A percentile compares a stretch with the other conserved stretches of the same genome.
Conservation (phyloP, 2,797 vertebrate genomes). For the Eremophila alpestris region DNA sequence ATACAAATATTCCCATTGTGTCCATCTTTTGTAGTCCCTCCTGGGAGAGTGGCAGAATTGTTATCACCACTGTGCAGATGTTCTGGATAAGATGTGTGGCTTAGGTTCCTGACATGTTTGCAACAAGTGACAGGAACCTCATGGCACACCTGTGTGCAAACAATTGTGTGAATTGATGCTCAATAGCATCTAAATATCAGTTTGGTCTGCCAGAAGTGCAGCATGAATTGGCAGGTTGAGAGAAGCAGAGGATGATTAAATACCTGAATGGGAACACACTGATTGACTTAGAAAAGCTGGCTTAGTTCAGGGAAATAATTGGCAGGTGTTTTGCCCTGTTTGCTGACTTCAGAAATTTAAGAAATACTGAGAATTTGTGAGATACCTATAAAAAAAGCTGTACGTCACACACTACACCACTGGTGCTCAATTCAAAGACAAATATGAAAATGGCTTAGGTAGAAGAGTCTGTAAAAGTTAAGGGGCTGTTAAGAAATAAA, state of each 20-base stretch:
- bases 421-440: background rate
- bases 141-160: slow-evolving; percentile 26
- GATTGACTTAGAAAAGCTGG: slow-evolving; percentile 39
- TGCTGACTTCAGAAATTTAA: slow-evolving; percentile 31
- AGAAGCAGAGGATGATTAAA: slow-evolving; percentile 31
- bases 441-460: background rate
- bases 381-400: background rate
- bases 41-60: background rate
- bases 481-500: background rate
- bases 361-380: slow-evolving; percentile 2
- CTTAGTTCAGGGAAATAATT: slow-evolving; percentile 45
- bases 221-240: slow-evolving; percentile 54
- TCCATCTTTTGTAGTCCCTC: background rate
- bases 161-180: slow-evolving; percentile 5
- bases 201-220: slow-evolving; percentile 41
- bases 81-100: background rate
- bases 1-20: background rate
- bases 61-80: background rate
- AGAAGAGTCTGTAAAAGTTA: background rate
- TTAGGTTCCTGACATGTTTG: background rate
- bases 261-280: slow-evolving; percentile 26
- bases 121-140: background rate
- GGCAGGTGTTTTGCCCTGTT: slow-evolving; percentile 48
- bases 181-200: background rate
- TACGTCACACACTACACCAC: background rate